phyloP scores from a whole-genome alignment of 92 coral and sea anemone genomes.

The Paragorgia papillata region DNA sequence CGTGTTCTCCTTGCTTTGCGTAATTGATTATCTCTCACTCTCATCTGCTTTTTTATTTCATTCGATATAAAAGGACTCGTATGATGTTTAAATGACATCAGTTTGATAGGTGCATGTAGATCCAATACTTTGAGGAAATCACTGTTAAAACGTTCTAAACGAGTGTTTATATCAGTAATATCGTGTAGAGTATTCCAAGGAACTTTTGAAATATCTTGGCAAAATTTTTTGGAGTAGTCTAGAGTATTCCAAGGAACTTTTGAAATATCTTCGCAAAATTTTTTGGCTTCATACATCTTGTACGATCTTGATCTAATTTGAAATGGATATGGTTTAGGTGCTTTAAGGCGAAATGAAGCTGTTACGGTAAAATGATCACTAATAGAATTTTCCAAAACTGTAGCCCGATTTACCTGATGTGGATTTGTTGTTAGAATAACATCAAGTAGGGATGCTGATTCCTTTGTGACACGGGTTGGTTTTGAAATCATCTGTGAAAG shows the following conservation, averaged over 20 bases:
- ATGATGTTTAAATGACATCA: constrained; percentile 24
- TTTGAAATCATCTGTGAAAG: constrained; percentile 29
- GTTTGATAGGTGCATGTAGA: constrained; percentile 19
- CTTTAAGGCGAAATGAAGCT: constrained; percentile 17
- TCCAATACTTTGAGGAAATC: constrained; percentile 18
- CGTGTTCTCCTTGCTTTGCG: too few relatives aligned
- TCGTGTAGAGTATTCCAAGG: too few relatives aligned
- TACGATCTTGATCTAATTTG: constrained; percentile 25
- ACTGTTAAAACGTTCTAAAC: constrained; percentile 11
- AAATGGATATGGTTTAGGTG: constrained; percentile 18
- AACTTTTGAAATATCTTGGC: too few relatives aligned
- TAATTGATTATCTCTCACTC: too few relatives aligned
- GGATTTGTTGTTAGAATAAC: constrained; percentile 19
- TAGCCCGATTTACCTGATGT: constrained; percentile 10
- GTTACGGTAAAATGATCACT: constrained; percentile 22
- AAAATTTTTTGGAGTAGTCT: too few relatives aligned
- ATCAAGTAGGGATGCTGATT: constrained; percentile 18
- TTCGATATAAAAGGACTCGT: constrained; percentile 11
- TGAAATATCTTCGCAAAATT: too few relatives aligned
- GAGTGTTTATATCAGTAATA: constrained; percentile 15
- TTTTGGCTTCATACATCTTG: constrained; percentile 2
- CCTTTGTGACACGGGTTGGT: constrained; percentile 38
- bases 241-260: too few relatives aligned
- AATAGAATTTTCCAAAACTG: too few relatives aligned
- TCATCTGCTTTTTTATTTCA: constrained; percentile 17